phyloP scores from a whole-genome alignment of 2,888 invertebrate genomes.

The Colostygia pectinataria region DNA sequence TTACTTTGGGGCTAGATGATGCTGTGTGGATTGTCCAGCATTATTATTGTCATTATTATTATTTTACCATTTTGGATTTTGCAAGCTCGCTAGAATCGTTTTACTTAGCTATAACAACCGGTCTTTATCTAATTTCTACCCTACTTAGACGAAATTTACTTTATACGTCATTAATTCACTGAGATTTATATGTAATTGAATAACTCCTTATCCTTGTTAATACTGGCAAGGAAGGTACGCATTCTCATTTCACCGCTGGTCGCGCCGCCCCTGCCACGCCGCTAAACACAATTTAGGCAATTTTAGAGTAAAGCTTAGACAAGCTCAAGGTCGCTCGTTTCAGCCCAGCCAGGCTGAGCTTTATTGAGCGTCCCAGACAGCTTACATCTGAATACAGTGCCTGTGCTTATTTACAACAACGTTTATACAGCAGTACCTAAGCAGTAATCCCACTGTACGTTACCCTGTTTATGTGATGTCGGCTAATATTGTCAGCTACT shows the following conservation, averaged over 20 bases:
- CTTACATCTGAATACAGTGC: background rate
- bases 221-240: background rate
- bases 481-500: constrained; percentile 1
- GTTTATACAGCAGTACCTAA: background rate
- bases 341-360: constrained; percentile 8
- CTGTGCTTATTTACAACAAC: background rate
- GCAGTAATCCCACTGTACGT: background rate
- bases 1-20: too few species aligned
- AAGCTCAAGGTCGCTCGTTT: constrained; percentile 12
- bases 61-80: background rate
- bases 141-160: too few species aligned
- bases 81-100: too few species aligned
- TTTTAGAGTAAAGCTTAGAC: constrained; percentile 7
- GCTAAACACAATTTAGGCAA: constrained; percentile 9
- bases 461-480: background rate
- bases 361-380: constrained; percentile 22
- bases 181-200: too few species aligned
- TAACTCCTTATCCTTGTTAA: too few species aligned
- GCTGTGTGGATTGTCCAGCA: too few species aligned
- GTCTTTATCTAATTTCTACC: too few species aligned
- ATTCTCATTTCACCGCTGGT: too few species aligned
- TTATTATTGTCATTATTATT: background rate
- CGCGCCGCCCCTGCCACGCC: too few species aligned
- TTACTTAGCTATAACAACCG: too few species aligned
- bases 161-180: too few species aligned